These are phyloP conservation scores for Nomada hirtipes DNA, from an alignment of 2,888 invertebrate genomes.

Conservation along the genomic window DNA sequence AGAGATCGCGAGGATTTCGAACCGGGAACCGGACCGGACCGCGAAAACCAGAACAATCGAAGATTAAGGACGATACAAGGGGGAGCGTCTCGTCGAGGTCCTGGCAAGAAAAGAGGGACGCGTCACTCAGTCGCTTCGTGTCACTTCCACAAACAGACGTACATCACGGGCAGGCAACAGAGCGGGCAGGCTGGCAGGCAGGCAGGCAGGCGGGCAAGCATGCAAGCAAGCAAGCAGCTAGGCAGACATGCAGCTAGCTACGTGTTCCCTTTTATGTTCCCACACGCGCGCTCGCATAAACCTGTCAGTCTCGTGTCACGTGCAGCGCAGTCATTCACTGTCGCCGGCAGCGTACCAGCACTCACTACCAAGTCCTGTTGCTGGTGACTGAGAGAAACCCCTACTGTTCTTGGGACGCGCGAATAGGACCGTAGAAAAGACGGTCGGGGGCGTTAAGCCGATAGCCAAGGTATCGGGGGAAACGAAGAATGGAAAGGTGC, in stretches of 20 bases:
- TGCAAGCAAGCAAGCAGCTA: slow-evolving; percentile 27
- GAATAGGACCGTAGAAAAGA: slow-evolving; percentile 53
- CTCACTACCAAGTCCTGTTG: slow-evolving; percentile 70
- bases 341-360: slow-evolving; percentile 80
- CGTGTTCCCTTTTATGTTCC: slow-evolving; percentile 83
- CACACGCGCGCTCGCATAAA: slow-evolving; percentile 83
- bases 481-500: slow-evolving; percentile 25
- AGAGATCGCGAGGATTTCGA: background rate
- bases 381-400: slow-evolving; percentile 60
- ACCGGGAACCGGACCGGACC: slow-evolving; percentile 24
- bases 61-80: slow-evolving; percentile 43
- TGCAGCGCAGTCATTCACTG: slow-evolving; percentile 84
- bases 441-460: slow-evolving; percentile 38
- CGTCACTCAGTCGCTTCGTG: slow-evolving; percentile 83
- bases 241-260: slow-evolving; percentile 71
- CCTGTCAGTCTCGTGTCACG: slow-evolving; percentile 84
- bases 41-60: slow-evolving; percentile 32
- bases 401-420: slow-evolving; percentile 47
- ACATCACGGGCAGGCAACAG: slow-evolving; percentile 79
- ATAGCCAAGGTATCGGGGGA: slow-evolving; percentile 25
- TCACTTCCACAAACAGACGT: slow-evolving; percentile 84
- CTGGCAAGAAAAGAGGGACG: slow-evolving; percentile 76
- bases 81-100: slow-evolving; percentile 35
- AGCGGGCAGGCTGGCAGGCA: slow-evolving; percentile 69
- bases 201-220: slow-evolving; percentile 17